Base-by-base conservation (phyloP, 2,113 vertebrate genomes). In the Halichoeres trimaculatus region DNA sequence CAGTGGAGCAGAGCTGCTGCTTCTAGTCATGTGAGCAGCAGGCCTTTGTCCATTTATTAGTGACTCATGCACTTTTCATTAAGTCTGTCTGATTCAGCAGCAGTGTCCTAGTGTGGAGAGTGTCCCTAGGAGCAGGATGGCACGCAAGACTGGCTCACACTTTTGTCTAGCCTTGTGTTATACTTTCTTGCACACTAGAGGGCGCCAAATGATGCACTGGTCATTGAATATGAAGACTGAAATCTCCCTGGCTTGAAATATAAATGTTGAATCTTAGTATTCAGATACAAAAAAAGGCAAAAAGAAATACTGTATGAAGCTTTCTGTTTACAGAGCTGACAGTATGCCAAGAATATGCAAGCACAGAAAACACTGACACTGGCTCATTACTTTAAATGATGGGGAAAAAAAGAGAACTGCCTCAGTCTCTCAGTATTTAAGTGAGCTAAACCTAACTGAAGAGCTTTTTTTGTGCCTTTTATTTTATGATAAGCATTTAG, bases 41-140 rank as follows among this genome's bases (percentile, higher is more conserved):
- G 52, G 36, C 26, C 52, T 61, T 74, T 81, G 56, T 76, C 54
- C 61, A 47, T 76, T 77, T 67, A 62, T 57, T 26, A 59, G 65
- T 34, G 20, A 55, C 73, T 66, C 85, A 59, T 63, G 69, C 58
- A 70, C 68, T 84, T 81, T 71, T 79, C 48, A 70, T 79, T 63
- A 75, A 48, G 43, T 67, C 51, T 3, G 1, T 71, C 60, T 80
- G 63, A 80, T 70, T 82, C 78, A 72, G 26, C 66, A 72, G 70
- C 54, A 51, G 65, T 36, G 55, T 65, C 19, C 41, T 55, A 7
- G 57, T 6, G 66, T 62, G 62, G 69, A 72, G 34, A 64, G 69
- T 22, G 61, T 24, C 69, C 65, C 2, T 5, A 47, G 24, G 30
- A 38, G 43, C 38, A 66, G 19, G 23, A 36, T 10, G 34, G 52